Base-by-base conservation (phyloP, 2,888 invertebrate genomes). In the Leptopilina myrica region DNA sequence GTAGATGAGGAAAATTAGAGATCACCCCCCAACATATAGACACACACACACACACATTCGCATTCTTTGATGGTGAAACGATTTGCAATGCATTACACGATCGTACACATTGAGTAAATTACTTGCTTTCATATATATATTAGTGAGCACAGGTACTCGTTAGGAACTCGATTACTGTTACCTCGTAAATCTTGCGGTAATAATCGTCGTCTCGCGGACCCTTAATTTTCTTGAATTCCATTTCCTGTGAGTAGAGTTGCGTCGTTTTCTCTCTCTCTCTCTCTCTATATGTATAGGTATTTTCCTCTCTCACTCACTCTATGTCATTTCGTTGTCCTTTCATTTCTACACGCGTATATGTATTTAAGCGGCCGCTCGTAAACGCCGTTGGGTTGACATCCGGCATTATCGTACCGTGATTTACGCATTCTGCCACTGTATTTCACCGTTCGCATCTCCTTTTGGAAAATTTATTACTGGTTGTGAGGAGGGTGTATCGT, bases 361-460 rank as follows among this genome's bases (percentile, higher is more conserved):
- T 73, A 73, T 73, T 73, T 73, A 73, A 73, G 73, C 73, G 79
- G 77, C 83, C 78, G 82, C 87, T 88, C 88, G 88, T 87, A 87
- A 89, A 89, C 87, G 88, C 86, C 56, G 85, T 83, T 84, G 85
- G 85, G 81, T 86, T 87, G 88, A 87, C 89, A 88, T 89, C 88
- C 89, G 88, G 88, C 88, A 88, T 90, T 90, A 90, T 90, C 89
- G 89, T 87, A 82, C 85, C 83, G 85, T 89, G 90, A 90, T 90
- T 89, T 90, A 90, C 87, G 86, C 82, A 85, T 85, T 83, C 85
- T 86, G 84, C 88, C 83, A 88, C 86, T 89, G 87, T 88, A 88
- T 89, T 88, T 88, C 87, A 88, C 85, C 87, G 85, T 86, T 88
- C 87, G 87, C 88, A 87, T 89, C 88, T 89, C 86, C 87, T 89